A percentile compares a stretch with the other conserved stretches of the same genome.
Evolutionary conservation across 2,888 invertebrate species (phyloP).

Genomic region (Drosophila sordidula): DNA sequence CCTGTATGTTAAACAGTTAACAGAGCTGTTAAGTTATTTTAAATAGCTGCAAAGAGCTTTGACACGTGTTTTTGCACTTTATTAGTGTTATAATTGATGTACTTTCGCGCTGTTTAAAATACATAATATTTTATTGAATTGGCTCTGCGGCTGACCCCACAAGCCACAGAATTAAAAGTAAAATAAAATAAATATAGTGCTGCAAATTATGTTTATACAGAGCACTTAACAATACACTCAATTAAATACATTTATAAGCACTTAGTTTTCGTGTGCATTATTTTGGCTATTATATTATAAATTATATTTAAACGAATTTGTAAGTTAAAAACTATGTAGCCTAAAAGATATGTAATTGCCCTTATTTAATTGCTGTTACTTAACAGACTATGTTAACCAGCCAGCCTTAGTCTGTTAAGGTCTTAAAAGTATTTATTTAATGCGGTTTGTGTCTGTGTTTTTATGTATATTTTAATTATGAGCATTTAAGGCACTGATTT

Average conservation of each 20-base stretch:
- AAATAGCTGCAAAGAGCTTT: background rate
- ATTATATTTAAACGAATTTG: background rate
- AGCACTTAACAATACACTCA: conserved; percentile 16
- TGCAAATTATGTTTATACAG: background rate
- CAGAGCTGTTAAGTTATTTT: background rate
- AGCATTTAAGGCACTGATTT: background rate
- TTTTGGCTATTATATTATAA: background rate
- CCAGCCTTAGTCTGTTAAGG: too few species aligned
- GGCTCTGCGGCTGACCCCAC: conserved; percentile 22
- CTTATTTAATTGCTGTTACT: background rate
- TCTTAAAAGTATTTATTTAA: too few species aligned
- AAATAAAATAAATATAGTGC: background rate
- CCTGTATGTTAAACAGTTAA: too few species aligned
- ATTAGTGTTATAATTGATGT: background rate
- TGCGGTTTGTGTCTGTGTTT: background rate
- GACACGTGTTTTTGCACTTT: conserved; percentile 4
- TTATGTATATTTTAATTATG: background rate
- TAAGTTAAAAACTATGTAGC: too few species aligned
- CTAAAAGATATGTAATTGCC: too few species aligned
- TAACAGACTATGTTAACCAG: background rate
- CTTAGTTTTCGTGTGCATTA: background rate
- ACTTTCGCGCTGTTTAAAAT: conserved; percentile 17
- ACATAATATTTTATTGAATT: conserved; percentile 10
- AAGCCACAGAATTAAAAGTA: conserved; percentile 4
- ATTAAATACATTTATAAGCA: background rate